Conservation (phyloP, 2,797 vertebrate genomes). For the Neomorphus geoffroyi region DNA sequence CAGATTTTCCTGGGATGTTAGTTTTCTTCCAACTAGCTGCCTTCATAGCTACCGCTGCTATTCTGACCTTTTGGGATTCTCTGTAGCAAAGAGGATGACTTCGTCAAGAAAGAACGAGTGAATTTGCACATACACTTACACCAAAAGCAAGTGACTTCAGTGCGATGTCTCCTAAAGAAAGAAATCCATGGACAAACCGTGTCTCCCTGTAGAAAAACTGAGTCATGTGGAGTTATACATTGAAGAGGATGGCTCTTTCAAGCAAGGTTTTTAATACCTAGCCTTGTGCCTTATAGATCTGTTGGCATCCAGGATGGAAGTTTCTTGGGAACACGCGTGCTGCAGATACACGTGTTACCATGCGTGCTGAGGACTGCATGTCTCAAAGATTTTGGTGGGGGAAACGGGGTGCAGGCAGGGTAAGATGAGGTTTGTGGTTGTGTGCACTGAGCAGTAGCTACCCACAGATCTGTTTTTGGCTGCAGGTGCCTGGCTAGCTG, state of each 20-base stretch:
- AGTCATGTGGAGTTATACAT: neutral
- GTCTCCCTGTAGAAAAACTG: neutral
- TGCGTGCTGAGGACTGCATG: accelerated
- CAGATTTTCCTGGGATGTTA: neutral
- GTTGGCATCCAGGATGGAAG: neutral
- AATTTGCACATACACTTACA: neutral
- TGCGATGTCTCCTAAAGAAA: neutral
- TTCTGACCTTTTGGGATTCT: neutral
- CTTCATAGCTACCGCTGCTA: neutral
- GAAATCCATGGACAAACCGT: neutral
- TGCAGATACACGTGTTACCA: neutral
- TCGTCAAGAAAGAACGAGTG: neutral
- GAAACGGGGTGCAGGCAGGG: neutral
- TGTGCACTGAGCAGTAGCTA: too few species aligned
- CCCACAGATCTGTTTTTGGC: neutral
- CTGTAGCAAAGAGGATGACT: neutral
- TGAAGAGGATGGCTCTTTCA: neutral
- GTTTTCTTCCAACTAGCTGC: neutral
- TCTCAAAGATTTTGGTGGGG: neutral
- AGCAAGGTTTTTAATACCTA: neutral
- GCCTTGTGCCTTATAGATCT: neutral
- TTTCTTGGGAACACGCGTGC: neutral
- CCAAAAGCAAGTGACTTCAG: neutral
- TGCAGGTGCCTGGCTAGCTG: neutral
- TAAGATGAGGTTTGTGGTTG: neutral